Base-by-base conservation (phyloP, 2,888 invertebrate species). In the Campoplex capitator region DNA sequence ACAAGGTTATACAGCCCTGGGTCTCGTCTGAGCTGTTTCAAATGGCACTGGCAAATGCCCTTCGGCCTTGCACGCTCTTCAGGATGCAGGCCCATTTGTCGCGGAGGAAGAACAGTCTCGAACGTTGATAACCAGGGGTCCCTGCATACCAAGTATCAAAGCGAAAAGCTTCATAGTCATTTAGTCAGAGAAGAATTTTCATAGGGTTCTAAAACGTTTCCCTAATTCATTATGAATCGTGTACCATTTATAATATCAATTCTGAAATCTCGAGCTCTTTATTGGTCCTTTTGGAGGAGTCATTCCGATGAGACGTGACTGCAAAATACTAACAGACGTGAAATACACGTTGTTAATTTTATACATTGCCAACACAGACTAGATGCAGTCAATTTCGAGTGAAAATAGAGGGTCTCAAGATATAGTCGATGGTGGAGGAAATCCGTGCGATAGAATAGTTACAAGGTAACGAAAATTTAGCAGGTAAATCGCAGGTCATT, bases 21-120 rank as follows among this genome's bases (percentile, higher is more conserved):
- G 56, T 67, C 23, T 23, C 67, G 48, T 74, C 45, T 62, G 70
- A 48, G 42, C 62, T 56, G 71, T 84, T 81, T 73, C 48, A 81
- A 68, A 83, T 77, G 54, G 42, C 32, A 48, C 73, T 35, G 77
- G 82, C 70, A 67, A 67, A 74, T 42, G 77, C 73, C 73, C 51
- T 86, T 42, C 45, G 77, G 73, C 65, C 51, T 42, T 13, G 48
- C n/a, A 32, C 35, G 42, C 65, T 71, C n/a, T 58, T 56, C 62
- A 54, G 54, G 38, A 11, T 35, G n/a, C 28, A 77, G 56, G 56
- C 48, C 58, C 35, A 80, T 83, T 85, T 74, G 74, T 68, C 13
- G 51, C 13, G 51, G 42, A 73, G 11, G 54, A 76, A 81, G 35
- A 84, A n/a, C 7, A 51, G 51, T 18, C 18, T 18, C 8, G 18